phyloP scores from a whole-genome alignment of 2,113 vertebrate genomes.

The Oncorhynchus clarkii region DNA sequence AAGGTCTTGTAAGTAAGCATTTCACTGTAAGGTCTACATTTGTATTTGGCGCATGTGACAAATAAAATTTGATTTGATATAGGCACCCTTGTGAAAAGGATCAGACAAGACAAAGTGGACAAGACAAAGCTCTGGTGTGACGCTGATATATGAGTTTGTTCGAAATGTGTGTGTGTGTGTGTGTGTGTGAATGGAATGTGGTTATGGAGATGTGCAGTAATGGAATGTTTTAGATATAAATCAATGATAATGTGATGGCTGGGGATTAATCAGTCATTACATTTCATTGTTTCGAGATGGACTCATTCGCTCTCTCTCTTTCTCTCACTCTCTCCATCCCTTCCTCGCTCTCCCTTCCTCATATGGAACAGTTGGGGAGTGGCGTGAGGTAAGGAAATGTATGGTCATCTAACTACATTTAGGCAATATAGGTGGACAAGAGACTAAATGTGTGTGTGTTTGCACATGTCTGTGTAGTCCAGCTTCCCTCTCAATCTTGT shows the following conservation, averaged over 20 bases:
- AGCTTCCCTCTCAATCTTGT: no score
- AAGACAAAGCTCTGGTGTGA: no score
- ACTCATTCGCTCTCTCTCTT: no score
- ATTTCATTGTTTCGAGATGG: conserved; percentile 1
- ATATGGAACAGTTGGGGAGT: conserved; percentile 6
- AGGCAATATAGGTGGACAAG: no score
- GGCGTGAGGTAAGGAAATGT: conserved; percentile 14
- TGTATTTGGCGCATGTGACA: no score
- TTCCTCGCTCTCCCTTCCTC: not conserved
- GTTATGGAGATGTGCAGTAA: conserved; percentile 13
- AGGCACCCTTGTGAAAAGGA: no score
- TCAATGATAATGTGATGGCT: not conserved
- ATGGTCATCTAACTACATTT: not conserved
- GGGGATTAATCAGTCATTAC: not conserved
- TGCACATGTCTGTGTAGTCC: no score
- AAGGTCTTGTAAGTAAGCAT: no score
- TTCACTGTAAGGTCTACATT: no score
- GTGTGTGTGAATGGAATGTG: conserved; percentile 19
- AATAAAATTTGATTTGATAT: no score
- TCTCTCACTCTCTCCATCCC: not conserved
- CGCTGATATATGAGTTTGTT: not conserved
- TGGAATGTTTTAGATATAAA: conserved; percentile 7
- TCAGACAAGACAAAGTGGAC: no score
- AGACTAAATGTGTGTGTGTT: no score
- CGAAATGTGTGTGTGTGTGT: not conserved